Evolutionary conservation across 2,113 vertebrate genomes (phyloP).

Genomic region (Ornithorhynchus anatinus): DNA sequence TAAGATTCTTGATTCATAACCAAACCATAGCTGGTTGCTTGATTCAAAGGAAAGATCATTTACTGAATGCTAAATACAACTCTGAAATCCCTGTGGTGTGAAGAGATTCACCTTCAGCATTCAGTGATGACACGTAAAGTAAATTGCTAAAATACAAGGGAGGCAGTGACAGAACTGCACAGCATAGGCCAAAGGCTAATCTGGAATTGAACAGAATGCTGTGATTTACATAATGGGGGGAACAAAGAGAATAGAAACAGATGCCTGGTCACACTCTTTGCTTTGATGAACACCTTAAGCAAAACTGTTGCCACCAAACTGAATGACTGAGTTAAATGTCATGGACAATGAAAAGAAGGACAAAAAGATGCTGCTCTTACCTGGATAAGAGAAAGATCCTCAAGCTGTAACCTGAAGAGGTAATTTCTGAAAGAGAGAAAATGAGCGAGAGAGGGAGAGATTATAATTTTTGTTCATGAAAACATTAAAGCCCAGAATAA

Average conservation of each 20-base stretch:
- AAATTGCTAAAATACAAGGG: neutral
- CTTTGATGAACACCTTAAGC: neutral
- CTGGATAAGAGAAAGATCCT: constrained; percentile 90
- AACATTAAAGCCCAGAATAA: neutral
- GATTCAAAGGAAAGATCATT: neutral
- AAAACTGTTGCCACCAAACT: neutral
- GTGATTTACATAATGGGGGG: neutral
- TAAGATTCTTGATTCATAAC: neutral
- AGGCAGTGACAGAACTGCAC: neutral
- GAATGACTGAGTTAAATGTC: neutral
- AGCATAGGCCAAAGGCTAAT: constrained; percentile 3
- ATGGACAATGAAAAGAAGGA: neutral
- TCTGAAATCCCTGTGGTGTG: neutral
- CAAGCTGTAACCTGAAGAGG: constrained; percentile 89
- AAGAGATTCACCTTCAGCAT: neutral
- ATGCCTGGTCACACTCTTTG: neutral
- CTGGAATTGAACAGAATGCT: constrained; percentile 25
- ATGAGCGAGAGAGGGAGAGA: neutral
- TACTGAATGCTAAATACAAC: neutral
- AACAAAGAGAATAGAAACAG: neutral
- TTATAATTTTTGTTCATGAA: constrained; percentile 9
- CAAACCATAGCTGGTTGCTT: neutral
- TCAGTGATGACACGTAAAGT: rapidly evolving
- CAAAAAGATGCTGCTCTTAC: constrained; percentile 64
- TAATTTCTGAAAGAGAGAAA: constrained; percentile 81